These are phyloP conservation scores for Drosophila repletoides DNA, from an alignment of 1,140 invertebrate species.

Conservation along the genomic window DNA sequence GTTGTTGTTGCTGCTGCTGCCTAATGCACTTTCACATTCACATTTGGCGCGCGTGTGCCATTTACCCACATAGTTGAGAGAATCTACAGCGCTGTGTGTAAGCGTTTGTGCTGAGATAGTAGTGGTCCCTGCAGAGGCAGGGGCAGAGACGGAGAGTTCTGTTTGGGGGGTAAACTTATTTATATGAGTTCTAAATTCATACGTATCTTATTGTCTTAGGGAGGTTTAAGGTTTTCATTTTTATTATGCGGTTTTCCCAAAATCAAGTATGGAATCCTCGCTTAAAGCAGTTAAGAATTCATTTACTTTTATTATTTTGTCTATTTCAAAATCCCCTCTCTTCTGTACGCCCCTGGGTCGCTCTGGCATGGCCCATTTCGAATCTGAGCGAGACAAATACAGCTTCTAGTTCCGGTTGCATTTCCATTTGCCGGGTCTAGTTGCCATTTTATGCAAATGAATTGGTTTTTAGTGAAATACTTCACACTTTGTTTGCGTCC, in stretches of 20 bases:
- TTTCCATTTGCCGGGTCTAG: conserved; percentile 36
- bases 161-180: too few relatives aligned
- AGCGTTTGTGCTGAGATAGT: conserved; percentile 1
- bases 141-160: not conserved
- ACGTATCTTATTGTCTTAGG: too few relatives aligned
- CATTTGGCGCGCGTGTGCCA: conserved; percentile 43
- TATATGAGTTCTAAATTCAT: too few relatives aligned
- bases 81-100: not conserved
- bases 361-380: conserved; percentile 55
- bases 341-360: too few relatives aligned
- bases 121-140: not conserved
- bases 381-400: conserved; percentile 47
- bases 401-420: conserved; percentile 19
- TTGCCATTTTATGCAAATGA: conserved; percentile 78
- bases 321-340: too few relatives aligned
- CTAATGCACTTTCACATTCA: conserved; percentile 74
- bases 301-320: too few relatives aligned
- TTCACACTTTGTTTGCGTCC: conserved; percentile 58
- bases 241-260: too few relatives aligned
- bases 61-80: conserved; percentile 60
- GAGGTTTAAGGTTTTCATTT: too few relatives aligned
- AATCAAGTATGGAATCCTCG: too few relatives aligned
- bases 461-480: conserved; percentile 79
- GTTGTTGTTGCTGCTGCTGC: conserved; percentile 31
- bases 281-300: too few relatives aligned